Conservation (phyloP, 1,140 invertebrate genomes). For the Bombus terrestris region DNA sequence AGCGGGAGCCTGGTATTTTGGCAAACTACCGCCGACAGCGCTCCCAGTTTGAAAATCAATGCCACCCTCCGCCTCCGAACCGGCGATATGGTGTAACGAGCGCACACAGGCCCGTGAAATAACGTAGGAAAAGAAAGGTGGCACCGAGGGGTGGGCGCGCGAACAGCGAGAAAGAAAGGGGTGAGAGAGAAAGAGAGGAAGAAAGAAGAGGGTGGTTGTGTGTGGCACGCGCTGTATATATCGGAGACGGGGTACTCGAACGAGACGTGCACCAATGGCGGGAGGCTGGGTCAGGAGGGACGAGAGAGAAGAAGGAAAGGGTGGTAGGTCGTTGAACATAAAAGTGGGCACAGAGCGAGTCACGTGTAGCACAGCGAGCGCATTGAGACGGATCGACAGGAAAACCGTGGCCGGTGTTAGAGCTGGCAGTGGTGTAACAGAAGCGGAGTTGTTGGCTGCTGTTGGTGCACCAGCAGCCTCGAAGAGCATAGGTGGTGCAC, state of each 20-base stretch:
- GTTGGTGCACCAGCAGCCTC: slow-evolving; percentile 50
- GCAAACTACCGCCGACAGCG: slow-evolving; percentile 44
- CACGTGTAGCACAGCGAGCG: slow-evolving; percentile 63
- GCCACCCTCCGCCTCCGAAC: slow-evolving; percentile 36
- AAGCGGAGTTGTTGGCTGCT: slow-evolving; percentile 54
- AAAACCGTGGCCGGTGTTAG: slow-evolving; percentile 51
- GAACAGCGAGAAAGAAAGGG: not conserved
- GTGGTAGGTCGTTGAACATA: slow-evolving; percentile 67
- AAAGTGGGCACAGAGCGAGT: slow-evolving; percentile 69
- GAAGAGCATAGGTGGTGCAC: slow-evolving; percentile 23
- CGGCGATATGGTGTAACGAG: slow-evolving; percentile 54
- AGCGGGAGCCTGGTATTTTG: slow-evolving; percentile 45
- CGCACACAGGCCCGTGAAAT: slow-evolving; percentile 37
- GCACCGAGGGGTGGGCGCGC: not conserved
- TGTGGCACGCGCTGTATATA: slow-evolving; percentile 31
- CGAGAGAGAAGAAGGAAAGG: slow-evolving; percentile 40
- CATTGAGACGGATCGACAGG: slow-evolving; percentile 74
- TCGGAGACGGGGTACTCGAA: slow-evolving; percentile 54
- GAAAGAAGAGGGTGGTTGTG: slow-evolving; percentile 11
- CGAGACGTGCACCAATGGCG: slow-evolving; percentile 56
- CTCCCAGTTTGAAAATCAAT: slow-evolving; percentile 57
- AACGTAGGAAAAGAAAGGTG: slow-evolving; percentile 44
- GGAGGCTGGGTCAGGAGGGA: slow-evolving; percentile 53
- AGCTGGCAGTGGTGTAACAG: slow-evolving; percentile 60
- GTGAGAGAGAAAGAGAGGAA: not conserved